These are phyloP conservation scores for Actinopyga echinites DNA, from an alignment of 53 echinoderm and acorn worm species.

Conservation along the genomic window DNA sequence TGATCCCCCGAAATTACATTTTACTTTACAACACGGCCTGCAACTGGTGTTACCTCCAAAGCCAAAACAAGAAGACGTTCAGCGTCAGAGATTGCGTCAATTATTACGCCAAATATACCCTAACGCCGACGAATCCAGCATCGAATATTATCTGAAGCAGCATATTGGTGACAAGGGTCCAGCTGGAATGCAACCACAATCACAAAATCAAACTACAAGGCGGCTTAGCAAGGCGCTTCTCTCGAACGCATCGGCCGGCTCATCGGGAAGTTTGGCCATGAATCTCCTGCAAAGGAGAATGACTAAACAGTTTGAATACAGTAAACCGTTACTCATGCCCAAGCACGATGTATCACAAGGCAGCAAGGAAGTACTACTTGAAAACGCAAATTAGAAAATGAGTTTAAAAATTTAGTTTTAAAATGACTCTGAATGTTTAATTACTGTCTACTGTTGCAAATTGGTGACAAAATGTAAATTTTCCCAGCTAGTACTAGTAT, in stretches of 20 bases:
- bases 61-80: slow-evolving; percentile 54
- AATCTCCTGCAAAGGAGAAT: neutral
- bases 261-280: neutral
- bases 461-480: too few species aligned
- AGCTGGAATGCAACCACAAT: neutral
- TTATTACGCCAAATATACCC: slow-evolving; percentile 67
- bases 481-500: too few species aligned
- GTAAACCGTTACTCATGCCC: neutral
- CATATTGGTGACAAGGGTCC: neutral
- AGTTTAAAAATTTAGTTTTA: too few species aligned
- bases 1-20: slow-evolving; percentile 80
- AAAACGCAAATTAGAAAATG: too few species aligned
- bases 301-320: neutral
- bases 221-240: neutral
- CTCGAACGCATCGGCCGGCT: neutral
- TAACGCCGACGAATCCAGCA: slow-evolving; percentile 36
- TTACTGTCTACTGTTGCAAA: too few species aligned
- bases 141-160: slow-evolving; percentile 52
- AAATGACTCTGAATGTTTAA: too few species aligned
- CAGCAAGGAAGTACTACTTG: neutral
- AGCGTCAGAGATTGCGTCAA: slow-evolving; percentile 52
- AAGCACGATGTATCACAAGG: neutral
- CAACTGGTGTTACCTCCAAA: slow-evolving; percentile 88
- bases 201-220: neutral
- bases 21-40: slow-evolving; percentile 77